Base-by-base conservation (phyloP, 2,113 vertebrate genomes). In the Glaucidium brasilianum region DNA sequence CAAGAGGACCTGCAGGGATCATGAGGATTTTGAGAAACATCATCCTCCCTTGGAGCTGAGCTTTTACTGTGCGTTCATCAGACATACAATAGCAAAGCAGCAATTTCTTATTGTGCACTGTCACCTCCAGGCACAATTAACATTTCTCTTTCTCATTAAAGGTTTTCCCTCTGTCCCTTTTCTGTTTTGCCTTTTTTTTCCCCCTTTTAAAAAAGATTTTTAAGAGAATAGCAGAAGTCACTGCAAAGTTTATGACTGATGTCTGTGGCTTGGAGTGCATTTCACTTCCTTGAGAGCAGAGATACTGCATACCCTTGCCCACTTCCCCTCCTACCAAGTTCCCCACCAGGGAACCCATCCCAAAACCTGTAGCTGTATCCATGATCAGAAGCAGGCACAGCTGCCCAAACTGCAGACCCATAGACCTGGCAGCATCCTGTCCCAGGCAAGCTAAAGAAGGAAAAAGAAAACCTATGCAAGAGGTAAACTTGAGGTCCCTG, bases 51-150 rank as follows among this genome's bases (percentile, higher is more conserved):
- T 2, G 11, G 72, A 96, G 88, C 71, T 35, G 82, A 90, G 74
- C 75, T 86, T 90, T 79, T 60, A 75, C 59, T 83, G 67, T 63
- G 29, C 37, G 88, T 96, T 66, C 59, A 53, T 86, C 73, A 88
- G 55, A 89, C 76, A 49, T 26, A 75, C 29, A 94, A 83, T 11
- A 74, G 68, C 76, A 88, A 86, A 62, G 47, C 59, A 78, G 79
- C 17, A 30, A 71, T 91, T 96, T 86, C 83, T 83, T 92, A 68
- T 18, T 77, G 64, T 68, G 62, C 63, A 39, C 39, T 88, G 79
- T 75, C 85, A 84, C 92, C 90, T 93, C 76, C 52, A 92, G 95
- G 43, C 88, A 86, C 73, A 95, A 75, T 94, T 96, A 94, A 94
- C 88, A 86, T 85, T 88, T 59, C 60, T 26, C 52, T 39, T 92